Conservation (phyloP, 1,140 invertebrate species). For the Hirudo medicinalis region DNA sequence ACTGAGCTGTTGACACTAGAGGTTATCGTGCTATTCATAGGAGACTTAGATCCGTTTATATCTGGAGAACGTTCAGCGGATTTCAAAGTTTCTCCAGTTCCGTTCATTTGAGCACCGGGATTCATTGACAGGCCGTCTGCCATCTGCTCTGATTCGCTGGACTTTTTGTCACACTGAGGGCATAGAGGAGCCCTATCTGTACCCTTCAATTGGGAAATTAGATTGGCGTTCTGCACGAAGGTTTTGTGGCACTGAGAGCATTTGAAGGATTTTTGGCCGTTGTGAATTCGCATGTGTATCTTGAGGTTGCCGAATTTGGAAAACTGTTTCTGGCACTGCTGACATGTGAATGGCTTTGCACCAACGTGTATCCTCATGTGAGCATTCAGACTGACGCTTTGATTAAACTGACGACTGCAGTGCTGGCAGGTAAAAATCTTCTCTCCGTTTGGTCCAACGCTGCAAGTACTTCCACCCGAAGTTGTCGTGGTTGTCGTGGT, state of each 20-base stretch:
- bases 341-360: constrained; percentile 63
- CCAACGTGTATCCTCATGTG: constrained; percentile 87
- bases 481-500: too few relatives aligned
- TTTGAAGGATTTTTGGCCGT: constrained; percentile 24
- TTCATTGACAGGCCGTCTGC: too few relatives aligned
- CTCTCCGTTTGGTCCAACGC: constrained; percentile 15
- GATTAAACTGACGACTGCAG: constrained; percentile 79
- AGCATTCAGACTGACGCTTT: constrained; percentile 83
- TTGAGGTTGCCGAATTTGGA: constrained; percentile 29
- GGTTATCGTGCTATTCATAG: too few relatives aligned
- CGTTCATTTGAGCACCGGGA: too few relatives aligned
- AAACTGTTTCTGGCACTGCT: constrained; percentile 1
- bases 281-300: constrained; percentile 23
- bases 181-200: too few relatives aligned
- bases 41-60: too few relatives aligned
- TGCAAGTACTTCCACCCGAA: too few relatives aligned
- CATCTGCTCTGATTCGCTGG: too few relatives aligned
- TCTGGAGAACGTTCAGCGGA: too few relatives aligned
- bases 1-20: too few relatives aligned
- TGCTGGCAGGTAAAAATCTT: constrained; percentile 47
- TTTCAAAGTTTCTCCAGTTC: too few relatives aligned
- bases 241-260: constrained; percentile 68
- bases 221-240: constrained; percentile 82
- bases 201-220: constrained; percentile 69
- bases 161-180: too few relatives aligned